These are phyloP conservation scores for Cyprinodon tularosa DNA, from an alignment of 2,113 vertebrate genomes.

Conservation along the genomic window DNA sequence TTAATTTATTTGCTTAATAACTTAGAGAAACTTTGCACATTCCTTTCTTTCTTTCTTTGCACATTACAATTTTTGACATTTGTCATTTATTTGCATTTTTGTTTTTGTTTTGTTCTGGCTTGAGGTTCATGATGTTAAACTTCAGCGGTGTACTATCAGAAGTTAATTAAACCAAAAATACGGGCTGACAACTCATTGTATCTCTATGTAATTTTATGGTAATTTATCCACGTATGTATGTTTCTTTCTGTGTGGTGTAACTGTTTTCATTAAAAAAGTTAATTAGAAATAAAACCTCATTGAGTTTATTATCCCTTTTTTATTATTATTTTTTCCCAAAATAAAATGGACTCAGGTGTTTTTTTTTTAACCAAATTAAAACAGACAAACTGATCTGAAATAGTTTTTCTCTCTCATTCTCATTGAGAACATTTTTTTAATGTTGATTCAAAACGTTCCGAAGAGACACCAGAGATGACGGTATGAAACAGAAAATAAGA, in stretches of 20 bases:
- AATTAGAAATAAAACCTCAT: conserved; percentile 78
- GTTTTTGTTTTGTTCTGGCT: conserved; percentile 19
- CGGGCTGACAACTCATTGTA: conserved; percentile 35
- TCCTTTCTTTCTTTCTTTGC: conserved; percentile 41
- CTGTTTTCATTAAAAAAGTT: conserved; percentile 63
- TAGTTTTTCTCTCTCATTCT: background rate
- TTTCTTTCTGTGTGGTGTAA: conserved; percentile 72
- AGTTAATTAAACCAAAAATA: conserved; percentile 54
- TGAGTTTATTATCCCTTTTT: background rate
- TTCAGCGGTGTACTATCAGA: conserved; percentile 62
- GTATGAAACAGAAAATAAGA: background rate
- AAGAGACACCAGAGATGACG: background rate
- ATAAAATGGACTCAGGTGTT: background rate
- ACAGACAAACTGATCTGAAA: background rate
- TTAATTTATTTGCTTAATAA: conserved; percentile 26
- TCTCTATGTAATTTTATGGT: conserved; percentile 22
- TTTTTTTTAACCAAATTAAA: background rate
- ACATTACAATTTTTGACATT: conserved; percentile 59
- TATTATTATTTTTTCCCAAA: background rate
- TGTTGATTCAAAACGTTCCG: background rate
- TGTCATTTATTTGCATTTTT: conserved; percentile 18
- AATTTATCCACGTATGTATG: conserved; percentile 26
- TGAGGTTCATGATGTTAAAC: conserved; percentile 8
- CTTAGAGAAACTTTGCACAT: conserved; percentile 8
- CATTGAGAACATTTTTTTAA: background rate